Percentiles rank a stretch among this genome's conserved stretches.
These are phyloP conservation scores for Siderastrea siderea DNA, from an alignment of 92 coral and sea anemone species.

Conservation along the genomic window DNA sequence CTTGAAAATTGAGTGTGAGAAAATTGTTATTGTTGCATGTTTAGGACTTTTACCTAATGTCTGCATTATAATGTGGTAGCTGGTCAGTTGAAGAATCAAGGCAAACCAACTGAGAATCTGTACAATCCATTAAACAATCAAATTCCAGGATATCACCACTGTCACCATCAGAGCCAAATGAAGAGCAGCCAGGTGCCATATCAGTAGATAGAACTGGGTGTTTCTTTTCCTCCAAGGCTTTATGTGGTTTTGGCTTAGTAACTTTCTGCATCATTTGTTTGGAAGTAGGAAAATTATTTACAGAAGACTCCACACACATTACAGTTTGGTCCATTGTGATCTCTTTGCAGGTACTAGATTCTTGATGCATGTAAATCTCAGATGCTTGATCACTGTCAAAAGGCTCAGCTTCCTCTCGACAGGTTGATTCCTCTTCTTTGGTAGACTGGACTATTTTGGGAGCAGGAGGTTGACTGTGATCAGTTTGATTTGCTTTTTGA, in stretches of 20 bases:
- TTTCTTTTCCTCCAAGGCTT: background rate
- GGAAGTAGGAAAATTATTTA: background rate
- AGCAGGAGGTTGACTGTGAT: background rate
- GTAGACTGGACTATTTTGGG: background rate
- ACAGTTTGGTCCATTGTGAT: background rate
- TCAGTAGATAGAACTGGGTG: background rate
- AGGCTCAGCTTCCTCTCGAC: background rate
- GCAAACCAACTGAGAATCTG: conserved; percentile 84
- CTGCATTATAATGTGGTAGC: background rate
- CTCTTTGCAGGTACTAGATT: background rate
- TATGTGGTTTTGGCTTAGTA: background rate
- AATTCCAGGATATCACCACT: conserved; percentile 37
- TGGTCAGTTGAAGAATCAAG: conserved; percentile 38
- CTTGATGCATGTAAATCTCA: background rate
- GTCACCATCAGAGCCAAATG: background rate
- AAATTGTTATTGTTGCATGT: too few relatives aligned
- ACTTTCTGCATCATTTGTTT: background rate
- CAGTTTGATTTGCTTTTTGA: background rate
- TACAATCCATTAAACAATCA: conserved; percentile 76
- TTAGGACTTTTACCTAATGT: background rate
- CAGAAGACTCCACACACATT: background rate
- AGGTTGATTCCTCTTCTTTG: background rate
- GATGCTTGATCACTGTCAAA: background rate
- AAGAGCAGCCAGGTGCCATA: background rate
- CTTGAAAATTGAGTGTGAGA: background rate